Conservation (phyloP, 2,888 invertebrate genomes). For the Didymodactylos carnosus region DNA sequence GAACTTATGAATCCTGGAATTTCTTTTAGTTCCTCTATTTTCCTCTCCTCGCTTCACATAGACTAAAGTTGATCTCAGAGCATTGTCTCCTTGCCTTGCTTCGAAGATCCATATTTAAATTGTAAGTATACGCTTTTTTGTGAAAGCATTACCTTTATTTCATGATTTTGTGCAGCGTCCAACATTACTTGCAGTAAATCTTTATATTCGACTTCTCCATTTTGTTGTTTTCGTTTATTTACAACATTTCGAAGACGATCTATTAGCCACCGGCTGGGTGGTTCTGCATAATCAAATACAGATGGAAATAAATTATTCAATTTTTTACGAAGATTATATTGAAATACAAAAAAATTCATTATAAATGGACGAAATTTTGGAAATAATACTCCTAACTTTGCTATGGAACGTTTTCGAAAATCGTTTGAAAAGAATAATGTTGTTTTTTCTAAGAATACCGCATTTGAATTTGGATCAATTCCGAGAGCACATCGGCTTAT, state of each 20-base stretch:
- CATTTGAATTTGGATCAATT: background rate
- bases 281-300: background rate
- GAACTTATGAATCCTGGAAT: too few species aligned
- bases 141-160: background rate
- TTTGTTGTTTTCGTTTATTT: background rate
- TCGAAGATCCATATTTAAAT: too few species aligned
- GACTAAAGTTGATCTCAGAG: too few species aligned
- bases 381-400: background rate
- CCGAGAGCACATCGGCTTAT: background rate
- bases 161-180: background rate
- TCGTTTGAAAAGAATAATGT: background rate
- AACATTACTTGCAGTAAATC: background rate
- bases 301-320: background rate
- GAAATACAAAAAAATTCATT: background rate
- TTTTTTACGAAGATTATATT: background rate
- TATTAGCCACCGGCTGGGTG: background rate
- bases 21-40: too few species aligned
- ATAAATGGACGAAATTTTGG: background rate
- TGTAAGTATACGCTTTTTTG: too few species aligned
- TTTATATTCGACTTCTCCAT: background rate
- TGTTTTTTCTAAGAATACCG: background rate
- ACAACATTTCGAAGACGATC: background rate
- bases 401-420: too few species aligned
- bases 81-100: too few species aligned
- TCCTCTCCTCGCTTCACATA: too few species aligned